Base-by-base conservation (phyloP, 2,113 vertebrate genomes). In the Piaya cayana region DNA sequence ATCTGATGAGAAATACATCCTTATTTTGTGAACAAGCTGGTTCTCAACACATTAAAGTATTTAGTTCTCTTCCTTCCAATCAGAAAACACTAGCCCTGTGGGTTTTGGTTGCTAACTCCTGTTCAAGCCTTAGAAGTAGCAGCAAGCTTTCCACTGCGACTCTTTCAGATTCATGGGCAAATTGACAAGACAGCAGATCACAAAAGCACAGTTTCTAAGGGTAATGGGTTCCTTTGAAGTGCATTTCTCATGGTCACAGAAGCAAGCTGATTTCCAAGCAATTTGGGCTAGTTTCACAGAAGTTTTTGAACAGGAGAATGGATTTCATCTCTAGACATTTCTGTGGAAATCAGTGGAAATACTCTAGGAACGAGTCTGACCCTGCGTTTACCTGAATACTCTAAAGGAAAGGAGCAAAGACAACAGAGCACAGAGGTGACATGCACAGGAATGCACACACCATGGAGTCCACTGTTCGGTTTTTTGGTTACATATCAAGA, bases 151-250 rank as follows among this genome's bases (percentile, higher is more conserved):
- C 81, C 83, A 78, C 68, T 75, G 56, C 15, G 2, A 52, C 68
- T 88, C 60, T 83, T 92, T 94, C 65, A 94, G 76, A 88, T 84
- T 90, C 80, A 77, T 5, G 2, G 82, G 76, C 62, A 88, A 95
- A 95, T 6, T 86, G 90, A 93, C 82, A 93, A 90, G 88, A 96
- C 82, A 94, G 86, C 47, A 75, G 85, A 93, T 78, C 76, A 92
- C 80, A 92, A 78, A 83, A 76, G 79, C 69, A 36, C 30, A 65
- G 82, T 90, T 94, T 92, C 88, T 81, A 81, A 83, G 92, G 82
- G 60, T 86, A 95, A 93, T 90, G 93, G 53, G n/a, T 53, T 82
- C 88, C 83, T 94, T 84, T 97, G 93, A 96, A 97, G 88, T 53
- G 16, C 55, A 60, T 95, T 95, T 96, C 75, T 77, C 88, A 60